phyloP scores from a whole-genome alignment of 1,140 invertebrate genomes.

The Drosophila willistoni region DNA sequence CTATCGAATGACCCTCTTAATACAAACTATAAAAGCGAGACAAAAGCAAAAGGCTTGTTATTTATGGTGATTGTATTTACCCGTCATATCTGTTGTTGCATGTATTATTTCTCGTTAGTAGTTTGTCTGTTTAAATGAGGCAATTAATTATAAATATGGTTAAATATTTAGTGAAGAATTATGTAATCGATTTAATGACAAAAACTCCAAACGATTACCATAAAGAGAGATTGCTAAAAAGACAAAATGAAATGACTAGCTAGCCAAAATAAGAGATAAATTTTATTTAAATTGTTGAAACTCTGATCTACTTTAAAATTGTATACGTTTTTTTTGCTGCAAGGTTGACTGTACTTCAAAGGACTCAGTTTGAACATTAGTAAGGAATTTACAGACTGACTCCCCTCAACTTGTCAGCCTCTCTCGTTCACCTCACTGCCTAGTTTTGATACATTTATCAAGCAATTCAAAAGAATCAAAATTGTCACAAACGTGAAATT shows the following conservation, averaged over 20 bases:
- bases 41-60: conserved; percentile 48
- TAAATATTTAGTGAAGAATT: neutral
- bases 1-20: neutral
- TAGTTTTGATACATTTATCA: neutral
- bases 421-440: no score
- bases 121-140: conserved; percentile 12
- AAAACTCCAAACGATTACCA: neutral
- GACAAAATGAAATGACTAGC: neutral
- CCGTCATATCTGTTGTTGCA: conserved; percentile 12
- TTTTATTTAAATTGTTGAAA: no score
- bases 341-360: conserved; percentile 1
- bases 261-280: no score
- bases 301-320: no score
- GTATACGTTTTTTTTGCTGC: no score
- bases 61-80: conserved; percentile 55
- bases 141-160: conserved; percentile 12
- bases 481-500: conserved; percentile 1
- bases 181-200: neutral
- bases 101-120: conserved; percentile 12
- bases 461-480: neutral
- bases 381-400: neutral
- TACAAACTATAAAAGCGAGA: conserved; percentile 36
- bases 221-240: neutral
- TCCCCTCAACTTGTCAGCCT: neutral
- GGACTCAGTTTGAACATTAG: neutral